Base-by-base conservation (phyloP, 2,797 vertebrate genomes). In the Synaphobranchus kaupii region DNA sequence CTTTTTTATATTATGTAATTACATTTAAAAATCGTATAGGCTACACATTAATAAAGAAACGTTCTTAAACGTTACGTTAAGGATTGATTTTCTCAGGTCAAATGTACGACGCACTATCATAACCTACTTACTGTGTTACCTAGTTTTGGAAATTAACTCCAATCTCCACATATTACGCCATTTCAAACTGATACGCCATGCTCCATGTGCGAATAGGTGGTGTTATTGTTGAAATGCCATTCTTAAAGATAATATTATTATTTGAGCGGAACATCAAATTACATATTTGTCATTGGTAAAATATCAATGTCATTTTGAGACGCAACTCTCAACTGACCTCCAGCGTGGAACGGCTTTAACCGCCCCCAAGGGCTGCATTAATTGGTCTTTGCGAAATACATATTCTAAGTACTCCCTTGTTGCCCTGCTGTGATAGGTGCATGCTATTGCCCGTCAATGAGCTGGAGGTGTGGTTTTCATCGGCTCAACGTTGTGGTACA, bases 351-450 rank as follows among this genome's bases (percentile, higher is more conserved):
- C 73, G 4, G 47, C 7, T 50, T 52, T 20, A 39, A 56, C 83
- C 83, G 2, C 25, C 5, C 83, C 84, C 13, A 48, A 63, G 15
- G 5, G 17, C 60, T 68, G 25, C 15, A 56, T n/a, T 68, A 39
- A 85, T 85, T 85, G 84, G 84, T 68, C 39, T 44, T 31, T 39
- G 17, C 20, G 13, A 44, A 44, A 28, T 68, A 22, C 63, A 85
- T 85, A 68, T 66, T 7, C 44, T 66, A 68, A 68, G 66, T 54
- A 85, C 22, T 8, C 34, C 58, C 4, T 22, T 12, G 56, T 56
- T 66, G 60, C 39, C 25, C 34, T 25, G 52, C n/a, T 56, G 83
- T 85, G 84, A 68, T 85, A 66, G 84, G 58, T n/a, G 84, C 22
- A n/a, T 31, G 9, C 22, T 48, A 20, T 13, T 85, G 84, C 68